Evolutionary conservation across 2,113 vertebrate genomes (phyloP), one percentile per base, ranked within the genome.

Genomic region (Candoia aspera): DNA sequence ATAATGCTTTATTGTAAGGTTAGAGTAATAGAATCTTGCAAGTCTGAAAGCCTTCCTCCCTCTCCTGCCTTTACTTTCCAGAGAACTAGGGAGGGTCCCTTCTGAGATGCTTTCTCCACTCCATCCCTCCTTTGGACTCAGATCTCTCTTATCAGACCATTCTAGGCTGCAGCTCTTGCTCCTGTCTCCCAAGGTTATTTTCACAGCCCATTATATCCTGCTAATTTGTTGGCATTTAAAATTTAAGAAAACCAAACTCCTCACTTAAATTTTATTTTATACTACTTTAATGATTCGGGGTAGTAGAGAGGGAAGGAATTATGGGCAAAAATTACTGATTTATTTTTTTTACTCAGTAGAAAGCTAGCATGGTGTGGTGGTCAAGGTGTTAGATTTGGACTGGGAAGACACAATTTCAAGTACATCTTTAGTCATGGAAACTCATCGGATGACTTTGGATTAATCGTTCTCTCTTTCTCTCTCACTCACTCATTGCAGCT

Each of bases 251-350:
- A 93, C 93, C 92, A 85, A 93, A 97, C 92, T 96, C 96, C 91
- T 96, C 95, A 95, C 95, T 96, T 95, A 97, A 96, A 96, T 96
- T 95, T 95, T 96, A 95, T 96, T 97, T 97, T 95, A 91, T 95
- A 96, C 95, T 96, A 96, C 91, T 96, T 95, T 96, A 96, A 93
- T 95, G 88, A 96, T 96, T 97, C 96, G 94, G 95, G 94, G 95
- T 96, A 97, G 96, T 97, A 97, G 97, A 88, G 62, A 91, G 94
- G 91, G 97, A 96, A 87, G 92, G 94, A 89, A 87, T 96, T 96
- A 84, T 92, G 95, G 90, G 90, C 95, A 96, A 96, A 96, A 94
- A 94, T 96, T 37, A 79, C 17, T 73, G 42, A 42, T 42, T 42
- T n/a, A n/a, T 42, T 49, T 49, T 49, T 49, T 49, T 49, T 49